Percentiles rank a stretch among this genome's conserved stretches.
Conservation (phyloP, 2,888 invertebrate species). For the Trichogramma evanescens region DNA sequence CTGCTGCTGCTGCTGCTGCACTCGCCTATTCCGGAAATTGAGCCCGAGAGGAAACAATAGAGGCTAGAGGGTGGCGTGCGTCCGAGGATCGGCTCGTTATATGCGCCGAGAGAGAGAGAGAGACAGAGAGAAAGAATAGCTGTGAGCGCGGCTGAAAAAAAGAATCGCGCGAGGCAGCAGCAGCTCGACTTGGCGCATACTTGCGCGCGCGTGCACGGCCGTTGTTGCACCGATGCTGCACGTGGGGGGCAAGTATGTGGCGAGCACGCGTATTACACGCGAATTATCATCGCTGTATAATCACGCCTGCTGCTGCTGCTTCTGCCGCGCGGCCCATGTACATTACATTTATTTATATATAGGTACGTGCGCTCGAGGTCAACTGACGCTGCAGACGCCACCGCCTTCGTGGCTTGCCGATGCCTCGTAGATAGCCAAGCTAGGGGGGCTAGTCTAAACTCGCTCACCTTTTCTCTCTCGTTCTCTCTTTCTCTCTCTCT, state of each 20-base stretch:
- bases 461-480: conserved; percentile 7
- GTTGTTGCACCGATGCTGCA: not conserved
- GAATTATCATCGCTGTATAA: no score
- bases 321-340: conserved; percentile 7
- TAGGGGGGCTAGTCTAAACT: conserved; percentile 5
- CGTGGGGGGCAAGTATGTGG: not conserved
- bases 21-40: no score
- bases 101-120: conserved; percentile 6
- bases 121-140: conserved; percentile 1
- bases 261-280: not conserved
- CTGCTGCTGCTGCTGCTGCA: not conserved
- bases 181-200: conserved; percentile 3
- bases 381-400: conserved; percentile 34
- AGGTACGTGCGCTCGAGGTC: conserved; percentile 33
- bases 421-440: conserved; percentile 7
- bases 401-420: conserved; percentile 15
- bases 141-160: no score
- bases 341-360: conserved; percentile 34
- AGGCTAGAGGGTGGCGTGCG: not conserved
- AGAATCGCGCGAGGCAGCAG: not conserved
- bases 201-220: conserved; percentile 6
- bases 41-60: not conserved
- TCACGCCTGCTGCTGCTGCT: not conserved
- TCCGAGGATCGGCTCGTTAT: conserved; percentile 6
- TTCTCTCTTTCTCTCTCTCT: conserved; percentile 11